Conservation (phyloP, 1,140 invertebrate genomes). For the Drosophila gunungcola region DNA sequence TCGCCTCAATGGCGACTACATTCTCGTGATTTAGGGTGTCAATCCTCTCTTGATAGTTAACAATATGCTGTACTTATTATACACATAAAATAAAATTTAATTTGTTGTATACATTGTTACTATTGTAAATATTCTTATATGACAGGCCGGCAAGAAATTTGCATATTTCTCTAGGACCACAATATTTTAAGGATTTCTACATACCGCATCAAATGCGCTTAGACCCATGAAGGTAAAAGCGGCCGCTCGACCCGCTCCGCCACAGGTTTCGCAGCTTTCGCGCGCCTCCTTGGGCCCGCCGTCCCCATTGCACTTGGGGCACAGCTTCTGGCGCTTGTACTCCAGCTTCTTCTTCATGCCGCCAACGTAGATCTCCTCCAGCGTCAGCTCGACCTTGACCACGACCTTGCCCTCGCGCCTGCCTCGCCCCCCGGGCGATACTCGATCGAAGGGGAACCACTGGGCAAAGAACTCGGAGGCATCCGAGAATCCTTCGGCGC, state of each 20-base stretch:
- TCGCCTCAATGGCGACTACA: too few species aligned
- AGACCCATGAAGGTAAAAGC: conserved; percentile 72
- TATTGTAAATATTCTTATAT: too few species aligned
- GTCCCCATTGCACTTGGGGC: conserved; percentile 92
- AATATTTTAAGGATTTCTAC: background rate
- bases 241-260: conserved; percentile 58
- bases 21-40: too few species aligned
- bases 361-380: conserved; percentile 97
- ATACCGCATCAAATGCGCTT: conserved; percentile 67
- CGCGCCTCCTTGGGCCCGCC: conserved; percentile 90
- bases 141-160: background rate
- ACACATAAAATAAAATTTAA: too few species aligned
- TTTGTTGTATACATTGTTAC: too few species aligned
- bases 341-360: conserved; percentile 91
- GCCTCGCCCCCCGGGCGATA: conserved; percentile 65
- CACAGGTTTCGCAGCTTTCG: conserved; percentile 55
- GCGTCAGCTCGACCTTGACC: conserved; percentile 88
- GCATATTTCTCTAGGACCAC: background rate
- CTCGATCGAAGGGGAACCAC: conserved; percentile 85
- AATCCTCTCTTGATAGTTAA: too few species aligned
- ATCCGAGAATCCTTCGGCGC: conserved; percentile 87
- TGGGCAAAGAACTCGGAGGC: conserved; percentile 87
- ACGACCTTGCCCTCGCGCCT: conserved; percentile 65
- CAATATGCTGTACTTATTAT: too few species aligned
- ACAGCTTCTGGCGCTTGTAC: conserved; percentile 93